Evolutionary conservation across 2,888 invertebrate genomes (phyloP).

Genomic region (Gortyna flavago): DNA sequence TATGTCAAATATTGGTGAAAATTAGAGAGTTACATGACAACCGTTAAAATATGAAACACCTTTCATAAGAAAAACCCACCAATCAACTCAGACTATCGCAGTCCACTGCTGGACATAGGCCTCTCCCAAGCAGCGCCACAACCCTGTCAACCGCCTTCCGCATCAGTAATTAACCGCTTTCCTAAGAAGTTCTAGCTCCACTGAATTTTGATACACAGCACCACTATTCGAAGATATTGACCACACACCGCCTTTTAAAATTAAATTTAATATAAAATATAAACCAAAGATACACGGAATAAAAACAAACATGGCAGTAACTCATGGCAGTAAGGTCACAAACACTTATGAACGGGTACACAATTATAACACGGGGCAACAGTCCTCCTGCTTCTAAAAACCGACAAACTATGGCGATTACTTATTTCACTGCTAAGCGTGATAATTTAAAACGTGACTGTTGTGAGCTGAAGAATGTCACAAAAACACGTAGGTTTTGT

Average conservation of each 20-base stretch:
- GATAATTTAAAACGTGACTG: slow-evolving; percentile 13
- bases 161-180: too few species aligned
- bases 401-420: neutral
- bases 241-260: neutral
- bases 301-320: neutral
- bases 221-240: neutral
- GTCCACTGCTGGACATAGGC: too few species aligned
- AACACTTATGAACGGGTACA: neutral
- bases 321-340: neutral
- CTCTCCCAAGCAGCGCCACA: too few species aligned
- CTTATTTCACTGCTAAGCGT: neutral
- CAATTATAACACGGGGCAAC: neutral
- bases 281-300: neutral
- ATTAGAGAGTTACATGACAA: too few species aligned
- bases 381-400: slow-evolving; percentile 2
- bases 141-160: too few species aligned
- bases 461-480: neutral
- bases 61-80: too few species aligned
- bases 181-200: neutral
- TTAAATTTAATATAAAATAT: neutral
- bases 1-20: neutral
- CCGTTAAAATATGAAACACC: neutral
- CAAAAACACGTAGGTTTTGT: slow-evolving; percentile 5
- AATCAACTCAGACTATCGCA: too few species aligned
- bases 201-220: neutral